A percentile compares a stretch with the other conserved stretches of the same genome.
Conservation (phyloP, 1,140 invertebrate genomes). For the Sycophaga agraensis region DNA sequence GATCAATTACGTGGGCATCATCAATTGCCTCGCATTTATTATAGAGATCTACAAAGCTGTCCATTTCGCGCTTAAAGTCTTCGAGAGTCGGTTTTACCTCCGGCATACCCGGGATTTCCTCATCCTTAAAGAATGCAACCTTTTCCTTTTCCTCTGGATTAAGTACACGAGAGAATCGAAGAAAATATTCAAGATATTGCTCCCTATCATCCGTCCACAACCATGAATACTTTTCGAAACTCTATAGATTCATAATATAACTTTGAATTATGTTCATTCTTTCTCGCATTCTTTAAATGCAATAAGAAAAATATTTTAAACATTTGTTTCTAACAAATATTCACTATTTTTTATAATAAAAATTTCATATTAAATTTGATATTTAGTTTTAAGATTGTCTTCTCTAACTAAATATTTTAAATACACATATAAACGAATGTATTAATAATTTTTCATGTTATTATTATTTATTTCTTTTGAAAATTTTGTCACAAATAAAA, state of each 20-base stretch:
- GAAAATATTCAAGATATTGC: slow-evolving; percentile 66
- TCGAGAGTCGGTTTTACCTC: slow-evolving; percentile 59
- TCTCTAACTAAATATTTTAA: too few species aligned
- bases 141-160: slow-evolving; percentile 60
- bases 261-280: slow-evolving; percentile 9
- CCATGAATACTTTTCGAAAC: slow-evolving; percentile 57
- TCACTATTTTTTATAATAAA: too few species aligned
- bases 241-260: slow-evolving; percentile 34
- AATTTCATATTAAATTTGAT: too few species aligned
- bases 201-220: slow-evolving; percentile 68
- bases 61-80: slow-evolving; percentile 66
- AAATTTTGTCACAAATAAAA: too few species aligned
- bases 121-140: slow-evolving; percentile 48
- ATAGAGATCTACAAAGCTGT: slow-evolving; percentile 65
- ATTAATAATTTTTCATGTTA: too few species aligned
- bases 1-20: slow-evolving; percentile 61
- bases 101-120: slow-evolving; percentile 44
- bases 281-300: too few species aligned
- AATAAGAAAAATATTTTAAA: too few species aligned
- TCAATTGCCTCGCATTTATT: slow-evolving; percentile 58
- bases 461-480: too few species aligned
- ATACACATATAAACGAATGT: too few species aligned
- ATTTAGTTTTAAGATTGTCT: too few species aligned
- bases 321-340: too few species aligned
- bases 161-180: slow-evolving; percentile 65